Percentiles rank a stretch among this genome's conserved stretches.
These are phyloP conservation scores for Oplegnathus fasciatus DNA, from an alignment of 2,113 vertebrate genomes.

Conservation along the genomic window DNA sequence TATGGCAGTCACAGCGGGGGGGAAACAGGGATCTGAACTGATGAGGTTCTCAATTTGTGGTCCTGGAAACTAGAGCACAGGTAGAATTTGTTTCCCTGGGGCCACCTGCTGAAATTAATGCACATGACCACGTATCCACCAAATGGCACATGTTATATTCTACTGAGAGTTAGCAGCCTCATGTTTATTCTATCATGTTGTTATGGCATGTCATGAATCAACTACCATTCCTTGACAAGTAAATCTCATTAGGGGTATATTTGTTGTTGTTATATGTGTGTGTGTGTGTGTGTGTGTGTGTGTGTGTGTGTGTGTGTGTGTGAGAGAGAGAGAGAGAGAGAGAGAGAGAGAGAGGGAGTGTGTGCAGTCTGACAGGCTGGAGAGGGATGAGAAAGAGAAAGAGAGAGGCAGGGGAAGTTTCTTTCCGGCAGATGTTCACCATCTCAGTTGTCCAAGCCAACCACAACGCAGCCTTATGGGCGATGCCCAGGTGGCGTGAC, in stretches of 20 bases:
- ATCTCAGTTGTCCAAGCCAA: slow-evolving; percentile 36
- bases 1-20: slow-evolving; percentile 1
- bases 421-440: slow-evolving; percentile 60
- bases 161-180: slow-evolving; percentile 50
- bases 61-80: slow-evolving; percentile 19
- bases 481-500: slow-evolving; percentile 42
- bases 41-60: slow-evolving; percentile 31
- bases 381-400: slow-evolving; percentile 46
- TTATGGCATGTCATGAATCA: slow-evolving; percentile 64
- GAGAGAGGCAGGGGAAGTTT: slow-evolving; percentile 19
- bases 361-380: slow-evolving; percentile 33
- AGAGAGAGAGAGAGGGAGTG: too few species aligned
- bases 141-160: slow-evolving; percentile 41
- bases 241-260: slow-evolving; percentile 68
- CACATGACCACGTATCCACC: slow-evolving; percentile 43
- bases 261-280: too few species aligned
- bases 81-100: slow-evolving; percentile 17
- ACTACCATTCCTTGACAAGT: slow-evolving; percentile 52
- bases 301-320: slow-evolving; percentile 26
- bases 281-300: slow-evolving; percentile 14
- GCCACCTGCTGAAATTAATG: slow-evolving; percentile 54
- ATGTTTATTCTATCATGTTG: slow-evolving; percentile 53
- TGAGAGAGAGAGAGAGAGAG: too few species aligned
- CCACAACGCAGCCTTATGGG: slow-evolving; percentile 29
- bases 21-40: slow-evolving; percentile 22